Evolutionary conservation across 2,888 invertebrate genomes (phyloP).

Genomic region (Punctoribates punctum): DNA sequence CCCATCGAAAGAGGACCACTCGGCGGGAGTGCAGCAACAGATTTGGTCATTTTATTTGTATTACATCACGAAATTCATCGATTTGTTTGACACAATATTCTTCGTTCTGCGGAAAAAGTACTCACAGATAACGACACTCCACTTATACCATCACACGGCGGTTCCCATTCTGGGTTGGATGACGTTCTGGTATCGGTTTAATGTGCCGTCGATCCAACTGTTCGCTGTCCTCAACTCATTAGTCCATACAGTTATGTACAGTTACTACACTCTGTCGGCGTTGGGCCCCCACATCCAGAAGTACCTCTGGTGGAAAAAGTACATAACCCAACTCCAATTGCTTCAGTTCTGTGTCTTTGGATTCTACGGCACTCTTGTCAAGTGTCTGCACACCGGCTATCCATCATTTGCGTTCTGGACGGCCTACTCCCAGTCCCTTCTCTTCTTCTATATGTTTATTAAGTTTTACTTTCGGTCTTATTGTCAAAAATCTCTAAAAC

Average conservation of each 20-base stretch:
- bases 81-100: slow-evolving; percentile 88
- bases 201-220: slow-evolving; percentile 70
- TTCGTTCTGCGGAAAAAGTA: slow-evolving; percentile 88
- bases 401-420: slow-evolving; percentile 24
- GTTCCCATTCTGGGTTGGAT: slow-evolving; percentile 94
- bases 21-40: background rate
- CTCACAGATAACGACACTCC: slow-evolving; percentile 83
- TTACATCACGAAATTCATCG: slow-evolving; percentile 86
- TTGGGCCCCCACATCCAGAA: slow-evolving; percentile 73
- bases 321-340: slow-evolving; percentile 84
- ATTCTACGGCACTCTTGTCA: slow-evolving; percentile 1
- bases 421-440: slow-evolving; percentile 25
- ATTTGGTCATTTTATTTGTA: slow-evolving; percentile 75
- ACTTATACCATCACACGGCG: slow-evolving; percentile 90
- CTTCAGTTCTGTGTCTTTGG: slow-evolving; percentile 55
- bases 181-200: slow-evolving; percentile 85
- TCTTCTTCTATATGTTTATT: slow-evolving; percentile 41
- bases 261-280: slow-evolving; percentile 83
- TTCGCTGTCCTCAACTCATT: slow-evolving; percentile 84
- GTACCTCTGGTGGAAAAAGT: slow-evolving; percentile 94
- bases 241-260: slow-evolving; percentile 90
- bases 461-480: slow-evolving; percentile 38
- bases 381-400: slow-evolving; percentile 3
- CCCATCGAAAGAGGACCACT: slow-evolving; percentile 23
- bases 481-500: slow-evolving; percentile 10